phyloP scores from a whole-genome alignment of 1,140 invertebrate genomes.

The Centruroides sculpturatus region DNA sequence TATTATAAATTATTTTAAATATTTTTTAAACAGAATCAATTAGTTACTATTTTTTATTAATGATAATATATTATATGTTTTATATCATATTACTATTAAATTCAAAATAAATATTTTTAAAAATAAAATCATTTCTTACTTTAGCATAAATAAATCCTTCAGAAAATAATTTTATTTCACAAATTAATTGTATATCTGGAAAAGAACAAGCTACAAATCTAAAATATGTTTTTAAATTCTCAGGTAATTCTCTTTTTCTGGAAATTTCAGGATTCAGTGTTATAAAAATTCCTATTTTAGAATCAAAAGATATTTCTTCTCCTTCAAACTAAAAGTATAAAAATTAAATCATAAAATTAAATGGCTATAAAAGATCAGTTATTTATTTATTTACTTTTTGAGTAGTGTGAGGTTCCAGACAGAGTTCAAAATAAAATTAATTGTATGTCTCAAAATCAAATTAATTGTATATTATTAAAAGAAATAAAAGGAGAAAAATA shows the following conservation, averaged over 20 bases:
- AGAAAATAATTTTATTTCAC: slow-evolving; percentile 77
- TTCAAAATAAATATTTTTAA: slow-evolving; percentile 1
- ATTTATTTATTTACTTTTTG: too few species aligned
- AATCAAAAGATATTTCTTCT: slow-evolving; percentile 60
- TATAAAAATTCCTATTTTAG: slow-evolving; percentile 77
- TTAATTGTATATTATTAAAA: too few species aligned
- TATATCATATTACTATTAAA: neutral
- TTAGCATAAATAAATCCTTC: slow-evolving; percentile 77
- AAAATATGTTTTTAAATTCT: slow-evolving; percentile 79
- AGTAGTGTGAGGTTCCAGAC: too few species aligned
- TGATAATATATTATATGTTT: slow-evolving; percentile 2
- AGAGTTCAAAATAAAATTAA: too few species aligned
- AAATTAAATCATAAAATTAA: slow-evolving; percentile 1
- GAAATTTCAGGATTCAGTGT: slow-evolving; percentile 90
- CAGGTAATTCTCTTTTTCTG: slow-evolving; percentile 71
- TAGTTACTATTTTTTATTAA: too few species aligned
- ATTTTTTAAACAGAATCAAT: too few species aligned
- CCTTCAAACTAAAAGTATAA: slow-evolving; percentile 55
- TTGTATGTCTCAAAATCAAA: too few species aligned
- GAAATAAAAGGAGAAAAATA: too few species aligned
- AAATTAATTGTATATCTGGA: slow-evolving; percentile 78
- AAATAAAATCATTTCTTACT: slow-evolving; percentile 27
- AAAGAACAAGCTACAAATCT: slow-evolving; percentile 76
- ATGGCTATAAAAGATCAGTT: neutral
- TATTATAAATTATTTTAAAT: too few species aligned